Evolutionary conservation across 2,113 vertebrate species (phyloP).

Genomic region (Stictonetta naevosa): DNA sequence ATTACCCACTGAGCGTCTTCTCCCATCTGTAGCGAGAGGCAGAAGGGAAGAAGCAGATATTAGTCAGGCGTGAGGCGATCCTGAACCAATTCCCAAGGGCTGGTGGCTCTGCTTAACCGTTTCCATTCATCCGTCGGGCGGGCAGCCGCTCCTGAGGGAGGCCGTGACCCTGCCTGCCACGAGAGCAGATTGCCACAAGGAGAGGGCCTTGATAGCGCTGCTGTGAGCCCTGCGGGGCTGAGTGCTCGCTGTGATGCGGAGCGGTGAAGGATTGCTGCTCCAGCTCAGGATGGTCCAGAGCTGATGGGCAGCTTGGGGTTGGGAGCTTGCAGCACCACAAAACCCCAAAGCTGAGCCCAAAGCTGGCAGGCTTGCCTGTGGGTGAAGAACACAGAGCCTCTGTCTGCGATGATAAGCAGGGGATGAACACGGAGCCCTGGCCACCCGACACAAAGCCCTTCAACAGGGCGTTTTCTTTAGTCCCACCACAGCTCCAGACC

Average conservation of each 20-base stretch:
- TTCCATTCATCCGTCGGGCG: background rate
- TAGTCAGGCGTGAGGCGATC: conserved; percentile 26
- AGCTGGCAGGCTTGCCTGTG: background rate
- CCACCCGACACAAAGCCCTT: background rate
- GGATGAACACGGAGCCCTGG: background rate
- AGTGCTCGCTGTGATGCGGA: fast-evolving
- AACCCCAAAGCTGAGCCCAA: background rate
- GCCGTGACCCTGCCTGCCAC: background rate
- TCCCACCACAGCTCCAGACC: background rate
- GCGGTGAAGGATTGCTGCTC: background rate
- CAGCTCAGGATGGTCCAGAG: background rate
- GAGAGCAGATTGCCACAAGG: background rate
- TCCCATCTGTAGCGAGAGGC: conserved; percentile 77
- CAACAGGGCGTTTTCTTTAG: background rate
- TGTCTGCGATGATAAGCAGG: background rate
- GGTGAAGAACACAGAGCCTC: background rate
- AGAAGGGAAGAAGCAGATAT: conserved; percentile 66
- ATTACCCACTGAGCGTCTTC: conserved; percentile 71
- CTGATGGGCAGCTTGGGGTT: background rate
- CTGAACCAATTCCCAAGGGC: conserved; percentile 29
- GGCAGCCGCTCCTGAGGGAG: background rate
- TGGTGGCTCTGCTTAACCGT: conserved; percentile 25
- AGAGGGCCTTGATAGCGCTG: fast-evolving
- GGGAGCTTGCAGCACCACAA: background rate
- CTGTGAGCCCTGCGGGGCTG: background rate